Evolutionary conservation across 53 echinoderm and acorn worm species (phyloP), one percentile per base, ranked within the genome.

Genomic region (Pentamera pediparva): DNA sequence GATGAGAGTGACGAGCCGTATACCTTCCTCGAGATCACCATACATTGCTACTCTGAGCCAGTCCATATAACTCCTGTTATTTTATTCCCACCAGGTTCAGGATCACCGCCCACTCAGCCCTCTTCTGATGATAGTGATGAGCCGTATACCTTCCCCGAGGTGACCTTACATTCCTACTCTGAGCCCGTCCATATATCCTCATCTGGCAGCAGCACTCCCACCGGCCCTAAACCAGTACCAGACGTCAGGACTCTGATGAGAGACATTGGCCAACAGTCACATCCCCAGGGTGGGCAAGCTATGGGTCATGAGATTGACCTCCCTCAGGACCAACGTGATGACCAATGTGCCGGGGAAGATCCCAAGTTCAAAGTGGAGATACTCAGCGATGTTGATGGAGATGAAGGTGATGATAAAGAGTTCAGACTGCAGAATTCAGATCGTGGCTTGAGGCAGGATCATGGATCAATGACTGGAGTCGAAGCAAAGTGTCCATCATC

Each of bases 71-170:
- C n/a, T n/a, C n/a, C n/a, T 13, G 0, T 53, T 53, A 6, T 53
- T 27, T 57, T 6, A 31, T 57, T 57, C 30, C 13, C 21, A 31
- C 13, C 26, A 57, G 58, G 58, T 22, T 31, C 17, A 24, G 29
- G 73, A 17, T 53, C 73, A 12, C 32, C 73, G 0, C 54, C 73
- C 3, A 52, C 73, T 34, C 28, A 32, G 15, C 55, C 54, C n/a
- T 72, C 51, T 24, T 72, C 73, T 6, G 73, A 72, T 20, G 77
- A 77, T 25, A 45, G 49, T n/a, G 83, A 78, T 20, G 73, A 56
- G 5, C n/a, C n/a, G n/a, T 84, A 71, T 63, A 37, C n/a, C 39
- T 84, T 78, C 56, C 84, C 84, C 9, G 43, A 78, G 78, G 78
- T 78, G 12, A 84, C 84, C 17, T 11, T 84, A 11, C 73, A 84